These are phyloP conservation scores for Patella ulyssiponensis DNA, from an alignment of 2,888 invertebrate species.

Conservation along the genomic window DNA sequence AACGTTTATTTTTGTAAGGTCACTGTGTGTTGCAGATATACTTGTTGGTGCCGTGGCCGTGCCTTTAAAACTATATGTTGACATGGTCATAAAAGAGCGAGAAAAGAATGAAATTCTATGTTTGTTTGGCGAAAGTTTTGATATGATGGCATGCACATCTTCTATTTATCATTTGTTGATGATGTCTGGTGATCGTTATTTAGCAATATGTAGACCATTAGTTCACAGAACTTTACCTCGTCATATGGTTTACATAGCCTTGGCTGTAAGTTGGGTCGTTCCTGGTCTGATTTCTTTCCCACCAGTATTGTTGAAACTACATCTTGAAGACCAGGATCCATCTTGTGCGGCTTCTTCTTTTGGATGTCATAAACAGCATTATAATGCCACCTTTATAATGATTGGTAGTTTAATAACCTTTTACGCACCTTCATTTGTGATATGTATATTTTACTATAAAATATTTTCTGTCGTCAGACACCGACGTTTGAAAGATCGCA, in stretches of 20 bases:
- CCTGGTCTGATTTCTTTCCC: slow-evolving; percentile 59
- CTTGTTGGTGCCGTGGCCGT: too few relatives aligned
- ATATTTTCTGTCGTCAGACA: slow-evolving; percentile 53
- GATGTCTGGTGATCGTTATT: slow-evolving; percentile 58
- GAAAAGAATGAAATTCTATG: slow-evolving; percentile 36
- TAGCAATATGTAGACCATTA: slow-evolving; percentile 62
- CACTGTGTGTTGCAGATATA: too few relatives aligned
- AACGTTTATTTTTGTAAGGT: too few relatives aligned
- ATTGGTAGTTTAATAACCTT: slow-evolving; percentile 54
- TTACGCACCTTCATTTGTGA: slow-evolving; percentile 60
- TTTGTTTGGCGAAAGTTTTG: slow-evolving; percentile 49
- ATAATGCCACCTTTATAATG: slow-evolving; percentile 53
- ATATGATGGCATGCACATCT: slow-evolving; percentile 59
- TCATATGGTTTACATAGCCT: slow-evolving; percentile 44
- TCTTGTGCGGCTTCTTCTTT: too few relatives aligned
- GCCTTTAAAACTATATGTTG: too few relatives aligned
- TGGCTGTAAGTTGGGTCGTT: slow-evolving; percentile 56
- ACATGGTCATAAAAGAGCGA: too few relatives aligned
- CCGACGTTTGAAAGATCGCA: slow-evolving; percentile 14
- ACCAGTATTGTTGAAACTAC: slow-evolving; percentile 47
- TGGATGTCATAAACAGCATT: neutral
- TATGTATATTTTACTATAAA: slow-evolving; percentile 54
- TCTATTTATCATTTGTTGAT: slow-evolving; percentile 62
- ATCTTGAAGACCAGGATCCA: too few relatives aligned
- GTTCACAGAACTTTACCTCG: slow-evolving; percentile 54